Percentiles rank a stretch among this genome's conserved stretches.
These are phyloP conservation scores for Sylvietta virens DNA, from an alignment of 2,113 vertebrate species.

Conservation along the genomic window DNA sequence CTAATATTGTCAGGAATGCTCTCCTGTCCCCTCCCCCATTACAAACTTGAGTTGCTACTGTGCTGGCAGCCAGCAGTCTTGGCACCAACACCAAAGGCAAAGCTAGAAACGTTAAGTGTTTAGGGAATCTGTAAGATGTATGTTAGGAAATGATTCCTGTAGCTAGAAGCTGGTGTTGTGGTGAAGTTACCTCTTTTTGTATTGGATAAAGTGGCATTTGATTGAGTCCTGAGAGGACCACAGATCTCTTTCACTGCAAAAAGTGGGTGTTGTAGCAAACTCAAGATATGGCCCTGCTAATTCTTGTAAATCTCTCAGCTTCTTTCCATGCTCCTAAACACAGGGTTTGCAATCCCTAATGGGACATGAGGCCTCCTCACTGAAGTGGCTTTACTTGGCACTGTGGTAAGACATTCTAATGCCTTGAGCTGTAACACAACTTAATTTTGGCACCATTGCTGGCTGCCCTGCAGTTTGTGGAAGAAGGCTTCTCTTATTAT, in stretches of 20 bases:
- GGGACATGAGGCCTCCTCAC: not conserved
- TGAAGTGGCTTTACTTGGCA: slow-evolving; percentile 27
- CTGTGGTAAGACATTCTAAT: not conserved
- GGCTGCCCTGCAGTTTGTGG: not conserved
- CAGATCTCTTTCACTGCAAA: not conserved
- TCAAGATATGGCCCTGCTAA: not conserved
- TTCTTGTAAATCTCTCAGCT: not conserved
- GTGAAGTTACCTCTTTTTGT: not conserved
- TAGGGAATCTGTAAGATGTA: not conserved
- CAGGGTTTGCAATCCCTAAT: not conserved
- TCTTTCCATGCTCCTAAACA: slow-evolving; percentile 10
- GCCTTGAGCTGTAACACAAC: not conserved
- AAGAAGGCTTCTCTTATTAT: not conserved
- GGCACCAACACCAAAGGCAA: not conserved
- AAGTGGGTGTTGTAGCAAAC: not conserved
- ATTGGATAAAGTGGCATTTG: not conserved
- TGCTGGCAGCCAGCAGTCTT: not conserved
- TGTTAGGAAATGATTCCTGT: not conserved
- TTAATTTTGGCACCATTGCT: not conserved
- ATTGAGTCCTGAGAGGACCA: not conserved
- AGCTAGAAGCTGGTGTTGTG: not conserved
- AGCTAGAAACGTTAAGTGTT: not conserved
- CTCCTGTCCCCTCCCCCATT: not conserved
- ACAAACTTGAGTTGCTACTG: not conserved
- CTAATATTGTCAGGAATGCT: not conserved